A percentile compares a stretch with the other conserved stretches of the same genome.
phyloP scores from a whole-genome alignment of 2,888 invertebrate species.

The Panzeria rudis region DNA sequence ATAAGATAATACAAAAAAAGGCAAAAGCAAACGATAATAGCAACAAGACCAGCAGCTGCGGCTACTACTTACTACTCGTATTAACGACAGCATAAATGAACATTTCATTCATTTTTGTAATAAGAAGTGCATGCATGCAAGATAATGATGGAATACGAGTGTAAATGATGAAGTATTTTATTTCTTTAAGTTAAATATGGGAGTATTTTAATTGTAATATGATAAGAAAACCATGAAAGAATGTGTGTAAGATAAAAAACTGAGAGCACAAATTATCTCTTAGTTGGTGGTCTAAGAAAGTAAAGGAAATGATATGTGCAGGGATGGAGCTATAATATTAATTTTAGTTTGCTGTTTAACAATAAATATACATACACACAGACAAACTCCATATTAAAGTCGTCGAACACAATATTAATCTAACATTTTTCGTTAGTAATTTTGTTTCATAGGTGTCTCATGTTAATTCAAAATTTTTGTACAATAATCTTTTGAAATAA shows the following conservation, averaged over 20 bases:
- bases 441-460: no score
- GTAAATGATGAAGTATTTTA: constrained; percentile 27
- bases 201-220: constrained; percentile 39
- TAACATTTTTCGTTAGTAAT: no score
- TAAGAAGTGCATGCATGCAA: not conserved
- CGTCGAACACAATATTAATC: no score
- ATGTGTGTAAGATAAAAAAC: constrained; percentile 16
- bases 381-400: no score
- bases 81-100: constrained; percentile 23
- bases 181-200: constrained; percentile 10
- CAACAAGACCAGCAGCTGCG: not conserved
- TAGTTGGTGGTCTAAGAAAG: constrained; percentile 39
- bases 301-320: not conserved
- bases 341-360: not conserved
- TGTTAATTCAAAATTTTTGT: no score
- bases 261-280: constrained; percentile 41
- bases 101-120: constrained; percentile 62
- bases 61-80: not conserved
- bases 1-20: constrained; percentile 55
- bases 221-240: constrained; percentile 27
- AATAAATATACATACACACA: no score
- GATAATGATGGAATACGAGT: constrained; percentile 13
- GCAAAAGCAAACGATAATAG: constrained; percentile 16
- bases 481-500: no score
- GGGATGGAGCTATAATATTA: not conserved